Evolutionary conservation across 2,113 vertebrate genomes (phyloP), one percentile per base, ranked within the genome.

Genomic region (Oreochromis aureus): DNA sequence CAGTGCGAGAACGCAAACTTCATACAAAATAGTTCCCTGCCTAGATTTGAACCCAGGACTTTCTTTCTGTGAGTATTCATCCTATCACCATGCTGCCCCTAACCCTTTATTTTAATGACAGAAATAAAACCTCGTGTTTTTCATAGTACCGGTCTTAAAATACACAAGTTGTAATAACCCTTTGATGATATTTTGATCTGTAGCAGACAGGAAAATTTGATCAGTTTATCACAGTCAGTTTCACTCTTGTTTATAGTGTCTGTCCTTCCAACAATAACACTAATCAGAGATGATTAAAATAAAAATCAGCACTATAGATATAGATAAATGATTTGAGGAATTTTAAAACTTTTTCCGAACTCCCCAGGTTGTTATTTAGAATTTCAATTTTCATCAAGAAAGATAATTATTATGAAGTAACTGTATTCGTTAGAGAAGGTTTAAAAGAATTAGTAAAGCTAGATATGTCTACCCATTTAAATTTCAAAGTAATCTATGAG

Each of bases 1-100:
- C 63, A 41, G 11, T 36, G 11, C 1, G 63, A 41, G 11, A 11
- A 22, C 0, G 4, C 63, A 2, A 39, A 0, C 34, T 0, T 41
- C 36, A 41, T 41, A 8, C 7, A 15, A 22, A 69, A 41, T 13
- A 44, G 66, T 5, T 41, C 11, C 19, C 63, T 15, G 34, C 63
- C 34, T 69, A n/a, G 36, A 44, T 71, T 44, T 44, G 66, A 44
- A 71, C 36, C 66, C 66, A 71, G 36, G 36, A 71, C n/a, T 6
- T 44, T 44, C 63, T 6, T 44, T 41, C 19, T 44, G n/a, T 69
- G 34, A 41, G 36, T 41, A 69, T 22, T 71, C n/a, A 71, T 41
- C 63, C n/a, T 24, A 24, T 71, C 66, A 71, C 66, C 36, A 15
- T 71, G 12, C 36, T 44, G n/a, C 2, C 36, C n/a, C n/a, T 0